phyloP scores from a whole-genome alignment of 1,140 invertebrate genomes.

The Coelopa frigida region DNA sequence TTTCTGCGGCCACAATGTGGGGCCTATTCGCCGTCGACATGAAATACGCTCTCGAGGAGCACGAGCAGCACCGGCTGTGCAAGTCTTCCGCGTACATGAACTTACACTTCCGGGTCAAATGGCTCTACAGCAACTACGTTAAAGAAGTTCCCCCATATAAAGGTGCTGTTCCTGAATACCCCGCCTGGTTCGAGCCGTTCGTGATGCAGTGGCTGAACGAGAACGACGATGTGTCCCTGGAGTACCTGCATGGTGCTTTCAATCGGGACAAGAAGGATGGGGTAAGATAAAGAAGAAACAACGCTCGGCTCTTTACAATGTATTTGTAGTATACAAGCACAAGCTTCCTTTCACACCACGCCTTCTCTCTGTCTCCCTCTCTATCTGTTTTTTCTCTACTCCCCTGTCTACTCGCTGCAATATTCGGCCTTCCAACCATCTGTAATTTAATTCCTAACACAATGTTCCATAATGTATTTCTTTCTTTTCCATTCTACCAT shows the following conservation, averaged over 20 bases:
- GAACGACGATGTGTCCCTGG: constrained; percentile 98
- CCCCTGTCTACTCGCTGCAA: not conserved
- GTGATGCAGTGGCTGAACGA: constrained; percentile 99
- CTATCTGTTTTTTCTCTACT: constrained; percentile 2
- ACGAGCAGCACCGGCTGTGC: constrained; percentile 90
- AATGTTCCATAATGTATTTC: no score
- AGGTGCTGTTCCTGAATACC: constrained; percentile 88
- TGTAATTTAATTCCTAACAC: no score
- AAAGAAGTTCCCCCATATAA: constrained; percentile 96
- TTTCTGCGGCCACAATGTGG: constrained; percentile 98
- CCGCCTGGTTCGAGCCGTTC: constrained; percentile 99
- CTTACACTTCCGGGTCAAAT: constrained; percentile 95
- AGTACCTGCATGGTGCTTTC: constrained; percentile 98
- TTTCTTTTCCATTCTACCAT: no score
- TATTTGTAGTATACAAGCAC: no score
- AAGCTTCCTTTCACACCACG: no score
- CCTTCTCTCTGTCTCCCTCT: not conserved
- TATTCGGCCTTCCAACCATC: no score
- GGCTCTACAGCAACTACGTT: constrained; percentile 98
- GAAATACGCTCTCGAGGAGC: constrained; percentile 96
- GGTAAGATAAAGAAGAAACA: constrained; percentile 54
- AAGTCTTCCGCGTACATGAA: constrained; percentile 99
- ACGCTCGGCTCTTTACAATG: constrained; percentile 1
- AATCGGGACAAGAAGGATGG: constrained; percentile 98
- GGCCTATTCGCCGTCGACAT: constrained; percentile 93